Conservation (phyloP, 2,888 invertebrate genomes). For the Belgica antarctica region DNA sequence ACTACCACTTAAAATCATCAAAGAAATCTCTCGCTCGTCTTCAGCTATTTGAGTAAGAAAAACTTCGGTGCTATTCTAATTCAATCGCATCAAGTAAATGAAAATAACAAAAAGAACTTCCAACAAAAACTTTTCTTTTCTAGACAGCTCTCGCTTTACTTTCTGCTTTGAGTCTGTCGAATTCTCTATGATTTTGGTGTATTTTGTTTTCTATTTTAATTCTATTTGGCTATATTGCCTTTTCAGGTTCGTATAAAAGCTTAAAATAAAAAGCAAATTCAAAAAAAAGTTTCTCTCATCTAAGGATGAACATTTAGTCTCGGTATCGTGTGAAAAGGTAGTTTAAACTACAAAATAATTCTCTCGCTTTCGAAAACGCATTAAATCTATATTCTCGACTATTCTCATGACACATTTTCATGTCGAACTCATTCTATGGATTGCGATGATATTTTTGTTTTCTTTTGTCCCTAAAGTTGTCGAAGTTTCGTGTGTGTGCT, state of each 20-base stretch:
- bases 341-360: slow-evolving; percentile 29
- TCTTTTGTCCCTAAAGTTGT: background rate
- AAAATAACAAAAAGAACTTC: slow-evolving; percentile 17
- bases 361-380: background rate
- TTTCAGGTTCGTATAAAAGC: slow-evolving; percentile 16
- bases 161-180: slow-evolving; percentile 22
- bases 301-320: slow-evolving; percentile 32
- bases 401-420: background rate
- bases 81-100: slow-evolving; percentile 18
- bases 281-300: background rate
- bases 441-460: slow-evolving; percentile 10
- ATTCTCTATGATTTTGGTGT: slow-evolving; percentile 14
- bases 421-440: slow-evolving; percentile 14
- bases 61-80: slow-evolving; percentile 9
- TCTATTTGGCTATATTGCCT: background rate
- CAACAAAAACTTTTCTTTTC: slow-evolving; percentile 29
- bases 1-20: slow-evolving; percentile 15
- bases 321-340: background rate
- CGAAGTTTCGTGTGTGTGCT: background rate
- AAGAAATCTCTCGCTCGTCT: slow-evolving; percentile 1
- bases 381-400: background rate
- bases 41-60: slow-evolving; percentile 9
- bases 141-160: background rate
- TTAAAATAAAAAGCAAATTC: slow-evolving; percentile 20
- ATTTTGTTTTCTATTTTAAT: slow-evolving; percentile 21